Evolutionary conservation across 1,140 invertebrate species (phyloP), one percentile per base, ranked within the genome.

Genomic region (Drosophila ohnishii): DNA sequence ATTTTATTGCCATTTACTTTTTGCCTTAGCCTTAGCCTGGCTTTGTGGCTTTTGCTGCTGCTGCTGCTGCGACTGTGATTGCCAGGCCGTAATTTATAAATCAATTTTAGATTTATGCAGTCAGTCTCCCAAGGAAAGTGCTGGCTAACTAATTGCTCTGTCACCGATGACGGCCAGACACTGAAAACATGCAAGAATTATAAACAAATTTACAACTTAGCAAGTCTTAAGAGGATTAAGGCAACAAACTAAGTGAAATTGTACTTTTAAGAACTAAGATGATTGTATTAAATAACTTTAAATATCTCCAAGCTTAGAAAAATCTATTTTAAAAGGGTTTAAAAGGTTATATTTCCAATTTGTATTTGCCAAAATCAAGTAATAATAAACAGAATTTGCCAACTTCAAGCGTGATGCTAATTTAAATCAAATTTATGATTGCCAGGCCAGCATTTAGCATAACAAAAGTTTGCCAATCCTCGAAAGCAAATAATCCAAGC

Each of bases 1-100:
- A 77, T 78, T 78, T 78, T 78, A 78, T 78, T 78, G 74, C 74
- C 64, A 78, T 77, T 77, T 78, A 77, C 65, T 71, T 77, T 58
- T 50, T 69, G 50, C 22, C 25, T 30, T 39, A 30, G 50, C 19
- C 45, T 44, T 37, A 60, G 48, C 22, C 32, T 30, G 56, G 44
- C 45, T 50, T 50, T 42, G 10, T 71, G 39, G 56, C 30, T 45
- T 37, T 37, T 53, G 30, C 30, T 34, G 48, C 11, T 45, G 37
- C 44, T 53, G 30, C 30, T 34, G 48, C 30, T 32, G 40, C 19
- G 7, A 7, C 25, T 74, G 44, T 28, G 30, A 34, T 16, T 42
- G 47, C 39, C 64, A 57, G 37, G 28, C 64, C 35, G 75, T 51
- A 77, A 77, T 77, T 77, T 77, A 77, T 77, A 71, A 78, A 78